Percentiles rank a stretch among this genome's conserved stretches.
These are phyloP conservation scores for Echeneis naucrates DNA, from an alignment of 2,797 vertebrate genomes.

Conservation along the genomic window DNA sequence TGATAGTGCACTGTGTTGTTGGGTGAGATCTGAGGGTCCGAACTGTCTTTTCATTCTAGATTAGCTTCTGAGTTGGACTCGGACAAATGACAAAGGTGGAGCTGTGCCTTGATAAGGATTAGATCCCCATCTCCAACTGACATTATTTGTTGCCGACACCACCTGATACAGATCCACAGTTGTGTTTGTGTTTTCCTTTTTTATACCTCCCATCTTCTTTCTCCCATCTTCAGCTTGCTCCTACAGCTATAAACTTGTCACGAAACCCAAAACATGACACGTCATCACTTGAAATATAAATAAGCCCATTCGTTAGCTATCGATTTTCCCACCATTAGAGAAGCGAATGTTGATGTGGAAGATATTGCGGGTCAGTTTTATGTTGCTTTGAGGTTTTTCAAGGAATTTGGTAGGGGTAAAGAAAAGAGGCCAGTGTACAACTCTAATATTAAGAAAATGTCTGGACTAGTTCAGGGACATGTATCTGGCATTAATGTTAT, in stretches of 20 bases:
- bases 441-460: conserved; percentile 75
- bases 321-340: conserved; percentile 80
- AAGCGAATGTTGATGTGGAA: conserved; percentile 73
- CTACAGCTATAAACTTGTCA: conserved; percentile 75
- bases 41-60: conserved; percentile 79
- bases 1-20: conserved; percentile 77
- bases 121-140: conserved; percentile 66
- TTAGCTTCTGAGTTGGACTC: conserved; percentile 69
- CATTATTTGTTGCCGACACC: conserved; percentile 63
- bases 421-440: conserved; percentile 64
- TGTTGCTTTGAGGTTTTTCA: conserved; percentile 77
- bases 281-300: conserved; percentile 79
- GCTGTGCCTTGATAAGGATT: conserved; percentile 67
- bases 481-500: conserved; percentile 84
- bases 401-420: conserved; percentile 54
- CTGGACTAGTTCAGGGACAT: conserved; percentile 80
- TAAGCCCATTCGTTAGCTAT: conserved; percentile 80
- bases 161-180: conserved; percentile 55
- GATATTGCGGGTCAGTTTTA: conserved; percentile 79
- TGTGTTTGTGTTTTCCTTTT: conserved; percentile 14
- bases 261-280: conserved; percentile 78
- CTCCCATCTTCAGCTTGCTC: conserved; percentile 16
- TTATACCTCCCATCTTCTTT: conserved; percentile 37
- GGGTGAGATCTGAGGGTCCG: conserved; percentile 73
- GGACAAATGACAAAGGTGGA: conserved; percentile 77